Conservation (phyloP, 2,797 vertebrate species). For the Vultur gryphus region DNA sequence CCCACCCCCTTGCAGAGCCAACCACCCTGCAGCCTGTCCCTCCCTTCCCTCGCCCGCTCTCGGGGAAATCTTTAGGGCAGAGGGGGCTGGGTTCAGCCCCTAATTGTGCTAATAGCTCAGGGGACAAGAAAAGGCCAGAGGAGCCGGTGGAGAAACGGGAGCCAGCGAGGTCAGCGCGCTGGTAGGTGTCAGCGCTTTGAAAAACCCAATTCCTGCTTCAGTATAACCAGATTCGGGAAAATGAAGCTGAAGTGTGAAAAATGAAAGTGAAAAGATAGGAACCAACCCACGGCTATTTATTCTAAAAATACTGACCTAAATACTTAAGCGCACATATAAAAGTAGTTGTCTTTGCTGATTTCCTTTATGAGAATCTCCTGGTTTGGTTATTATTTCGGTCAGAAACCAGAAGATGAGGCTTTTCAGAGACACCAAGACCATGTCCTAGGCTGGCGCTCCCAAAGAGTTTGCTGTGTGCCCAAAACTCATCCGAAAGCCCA, state of each 20-base stretch:
- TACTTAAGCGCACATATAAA: constrained; percentile 63
- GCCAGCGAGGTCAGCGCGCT: not conserved
- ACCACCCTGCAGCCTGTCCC: not conserved
- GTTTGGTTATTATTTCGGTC: not conserved
- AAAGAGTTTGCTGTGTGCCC: not conserved
- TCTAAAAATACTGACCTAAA: constrained; percentile 69
- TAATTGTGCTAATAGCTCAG: not conserved
- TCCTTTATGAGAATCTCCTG: constrained; percentile 39
- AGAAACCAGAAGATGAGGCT: not conserved
- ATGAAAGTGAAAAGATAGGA: constrained; percentile 59
- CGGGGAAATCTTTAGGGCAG: not conserved
- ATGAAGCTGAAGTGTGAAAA: constrained; percentile 63
- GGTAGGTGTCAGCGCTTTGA: constrained; percentile 33
- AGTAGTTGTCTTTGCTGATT: constrained; percentile 64
- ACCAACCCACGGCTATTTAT: constrained; percentile 65
- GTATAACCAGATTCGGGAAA: constrained; percentile 31
- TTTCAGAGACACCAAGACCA: not conserved
- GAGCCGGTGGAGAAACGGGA: not conserved
- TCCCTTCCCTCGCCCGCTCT: not conserved
- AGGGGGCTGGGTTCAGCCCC: not conserved
- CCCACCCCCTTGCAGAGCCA: not conserved
- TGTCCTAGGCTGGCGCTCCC: not conserved
- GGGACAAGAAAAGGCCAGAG: not conserved
- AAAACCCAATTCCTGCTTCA: constrained; percentile 26
- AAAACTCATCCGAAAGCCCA: not conserved